Evolutionary conservation across 2,888 invertebrate species (phyloP).

Genomic region (Minunthozetes semirufus): DNA sequence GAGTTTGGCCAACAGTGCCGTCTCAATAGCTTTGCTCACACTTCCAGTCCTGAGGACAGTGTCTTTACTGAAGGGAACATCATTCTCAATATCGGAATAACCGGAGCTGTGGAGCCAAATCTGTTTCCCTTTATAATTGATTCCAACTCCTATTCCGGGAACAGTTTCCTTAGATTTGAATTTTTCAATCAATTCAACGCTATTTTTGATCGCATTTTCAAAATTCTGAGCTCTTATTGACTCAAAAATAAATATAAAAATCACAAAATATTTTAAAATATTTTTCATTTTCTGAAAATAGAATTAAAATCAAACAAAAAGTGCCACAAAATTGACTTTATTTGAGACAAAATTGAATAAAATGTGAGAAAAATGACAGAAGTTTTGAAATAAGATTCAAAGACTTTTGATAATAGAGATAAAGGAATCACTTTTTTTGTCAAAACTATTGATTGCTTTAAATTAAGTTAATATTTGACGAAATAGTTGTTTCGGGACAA

Average conservation of each 20-base stretch:
- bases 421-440: too few species aligned
- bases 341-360: too few species aligned
- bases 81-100: slow-evolving; percentile 28
- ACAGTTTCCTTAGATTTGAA: not conserved
- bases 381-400: too few species aligned
- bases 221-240: not conserved
- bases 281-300: too few species aligned
- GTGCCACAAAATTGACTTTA: too few species aligned
- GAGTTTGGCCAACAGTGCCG: slow-evolving; percentile 52
- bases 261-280: too few species aligned
- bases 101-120: not conserved
- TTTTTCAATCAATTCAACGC: not conserved
- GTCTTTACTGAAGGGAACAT: not conserved
- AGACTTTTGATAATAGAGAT: too few species aligned
- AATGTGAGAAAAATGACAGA: too few species aligned
- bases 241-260: not conserved
- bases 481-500: too few species aligned
- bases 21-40: slow-evolving; percentile 57
- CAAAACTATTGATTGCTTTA: too few species aligned
- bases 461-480: too few species aligned
- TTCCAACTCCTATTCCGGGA: not conserved
- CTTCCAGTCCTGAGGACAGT: slow-evolving; percentile 56
- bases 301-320: too few species aligned
- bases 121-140: not conserved
- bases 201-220: not conserved